Percentiles rank a stretch among this genome's conserved stretches.
These are phyloP conservation scores for Orchestia grillus DNA, from an alignment of 1,140 invertebrate species.

Conservation along the genomic window DNA sequence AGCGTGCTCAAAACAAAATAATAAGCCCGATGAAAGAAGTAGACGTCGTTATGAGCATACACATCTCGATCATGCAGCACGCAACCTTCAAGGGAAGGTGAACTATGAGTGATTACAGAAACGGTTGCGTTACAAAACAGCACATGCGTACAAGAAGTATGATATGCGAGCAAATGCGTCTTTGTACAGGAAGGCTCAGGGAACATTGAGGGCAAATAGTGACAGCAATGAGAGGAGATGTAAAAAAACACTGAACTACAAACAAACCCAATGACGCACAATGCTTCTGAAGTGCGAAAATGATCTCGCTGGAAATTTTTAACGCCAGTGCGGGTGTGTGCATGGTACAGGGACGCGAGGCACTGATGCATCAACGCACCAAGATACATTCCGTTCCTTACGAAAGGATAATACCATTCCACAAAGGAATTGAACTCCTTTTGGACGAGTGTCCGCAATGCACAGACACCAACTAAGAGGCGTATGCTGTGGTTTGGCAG, in stretches of 20 bases:
- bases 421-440: not conserved
- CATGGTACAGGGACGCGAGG: not conserved
- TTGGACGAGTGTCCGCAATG: not conserved
- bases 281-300: not conserved
- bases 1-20: not conserved
- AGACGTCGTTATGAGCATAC: not conserved
- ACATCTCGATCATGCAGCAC: not conserved
- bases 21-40: not conserved
- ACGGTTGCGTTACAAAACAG: not conserved
- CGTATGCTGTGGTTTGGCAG: not conserved
- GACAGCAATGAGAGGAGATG: not conserved
- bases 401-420: not conserved
- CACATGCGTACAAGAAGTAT: not conserved
- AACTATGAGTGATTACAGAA: not conserved
- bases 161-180: not conserved
- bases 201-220: not conserved
- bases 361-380: not conserved
- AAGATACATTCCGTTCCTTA: not conserved
- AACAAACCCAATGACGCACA: not conserved
- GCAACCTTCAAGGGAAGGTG: not conserved
- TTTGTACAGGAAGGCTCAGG: not conserved
- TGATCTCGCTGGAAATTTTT: not conserved
- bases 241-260: not conserved
- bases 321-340: not conserved
- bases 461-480: not conserved